These are phyloP conservation scores for Agraylea sexmaculata DNA, from an alignment of 1,140 invertebrate species.

Conservation along the genomic window DNA sequence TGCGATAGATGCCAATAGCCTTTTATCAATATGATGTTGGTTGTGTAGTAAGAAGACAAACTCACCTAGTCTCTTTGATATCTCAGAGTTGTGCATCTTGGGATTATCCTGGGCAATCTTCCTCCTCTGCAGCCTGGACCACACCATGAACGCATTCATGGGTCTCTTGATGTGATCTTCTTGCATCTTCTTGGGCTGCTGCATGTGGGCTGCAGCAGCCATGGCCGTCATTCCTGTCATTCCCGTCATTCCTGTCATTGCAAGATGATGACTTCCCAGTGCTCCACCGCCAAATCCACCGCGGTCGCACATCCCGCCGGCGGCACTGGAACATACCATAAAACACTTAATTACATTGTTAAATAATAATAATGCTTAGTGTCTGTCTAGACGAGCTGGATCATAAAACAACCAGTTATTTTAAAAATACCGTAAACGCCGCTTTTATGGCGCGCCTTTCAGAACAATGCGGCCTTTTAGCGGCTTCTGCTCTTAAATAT, in stretches of 20 bases:
- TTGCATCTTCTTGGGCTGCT: slow-evolving; percentile 49
- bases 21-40: not conserved
- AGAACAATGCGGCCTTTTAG: no score
- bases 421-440: no score
- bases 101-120: slow-evolving; percentile 96
- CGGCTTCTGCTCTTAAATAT: no score
- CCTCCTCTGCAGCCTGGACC: slow-evolving; percentile 71
- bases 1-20: not conserved
- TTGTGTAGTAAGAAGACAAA: slow-evolving; percentile 17
- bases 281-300: slow-evolving; percentile 26
- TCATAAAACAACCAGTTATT: no score
- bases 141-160: slow-evolving; percentile 87
- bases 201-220: slow-evolving; percentile 30
- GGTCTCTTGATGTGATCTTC: slow-evolving; percentile 70
- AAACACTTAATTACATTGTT: no score
- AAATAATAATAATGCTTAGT: no score
- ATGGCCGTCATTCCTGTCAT: slow-evolving; percentile 35
- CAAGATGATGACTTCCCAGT: slow-evolving; percentile 11
- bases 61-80: slow-evolving; percentile 85
- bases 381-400: no score
- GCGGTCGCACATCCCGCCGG: slow-evolving; percentile 39
- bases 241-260: slow-evolving; percentile 29
- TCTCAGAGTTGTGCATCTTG: slow-evolving; percentile 98
- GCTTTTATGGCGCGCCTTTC: no score
- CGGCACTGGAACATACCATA: slow-evolving; percentile 35